Base-by-base conservation (phyloP, 2,888 invertebrate species). In the Limnephilus rhombicus region DNA sequence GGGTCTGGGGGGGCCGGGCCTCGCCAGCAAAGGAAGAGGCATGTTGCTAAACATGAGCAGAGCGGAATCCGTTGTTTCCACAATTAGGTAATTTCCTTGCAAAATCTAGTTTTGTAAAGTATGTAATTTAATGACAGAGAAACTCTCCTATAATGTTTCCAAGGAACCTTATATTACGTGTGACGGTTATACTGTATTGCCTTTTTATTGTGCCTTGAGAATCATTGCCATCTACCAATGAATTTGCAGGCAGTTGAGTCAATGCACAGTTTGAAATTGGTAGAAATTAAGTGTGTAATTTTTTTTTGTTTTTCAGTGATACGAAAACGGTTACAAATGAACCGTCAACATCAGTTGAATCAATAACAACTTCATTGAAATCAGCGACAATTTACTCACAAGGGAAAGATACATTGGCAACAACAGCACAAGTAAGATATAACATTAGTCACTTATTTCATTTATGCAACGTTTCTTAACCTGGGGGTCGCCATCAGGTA, bases 311-410 rank as follows among this genome's bases (percentile, higher is more conserved):
- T 90, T 81, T 4, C 37, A 90, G 89, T 90, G 89, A 37, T 12
- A 12, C 89, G 0, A 81, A 68, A 83, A 37, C 83, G 15, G 37
- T 24, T 34, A 83, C 37, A 11, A 34, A 34, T 81, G 89, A 80
- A n/a, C 89, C 80, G 5, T 68, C 90, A 37, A 34, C 90, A 68
- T 68, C 53, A n/a, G 83, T 83, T 34, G 83, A 82, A 81, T 90
- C 90, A 13, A 49, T 90, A 13, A 90, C 90, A 82, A 90, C 82
- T 34, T 49, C 49, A 11, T 49, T 90, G 83, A 53, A 82, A 45
- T 83, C 49, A 12, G 31, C 68, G 13, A 83, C 90, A 45, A 90
- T 90, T 37, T 82, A 29, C 53, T 49, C 49, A 41, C 81, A 81
- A 85, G 24, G 68, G 68, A 68, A 68, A 68, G 68, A 68, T 68